Conservation (phyloP, 2,888 invertebrate species). For the Beris morrisii region DNA sequence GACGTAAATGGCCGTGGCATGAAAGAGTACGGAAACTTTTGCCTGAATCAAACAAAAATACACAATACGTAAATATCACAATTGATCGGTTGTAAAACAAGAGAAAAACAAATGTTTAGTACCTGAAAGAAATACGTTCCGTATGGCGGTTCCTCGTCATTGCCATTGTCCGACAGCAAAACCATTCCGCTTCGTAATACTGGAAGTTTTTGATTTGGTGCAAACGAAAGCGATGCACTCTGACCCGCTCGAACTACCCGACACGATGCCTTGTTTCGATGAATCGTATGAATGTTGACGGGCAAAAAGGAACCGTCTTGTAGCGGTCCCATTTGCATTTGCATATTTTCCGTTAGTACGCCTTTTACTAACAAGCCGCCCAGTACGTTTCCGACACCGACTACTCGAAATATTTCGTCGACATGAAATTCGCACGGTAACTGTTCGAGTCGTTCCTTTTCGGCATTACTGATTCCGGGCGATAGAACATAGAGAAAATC, state of each 20-base stretch:
- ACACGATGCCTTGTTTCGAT: slow-evolving; percentile 90
- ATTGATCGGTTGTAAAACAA: background rate
- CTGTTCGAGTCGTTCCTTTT: slow-evolving; percentile 71
- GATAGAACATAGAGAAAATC: slow-evolving; percentile 84
- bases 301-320: slow-evolving; percentile 77
- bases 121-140: slow-evolving; percentile 69
- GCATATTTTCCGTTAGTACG: slow-evolving; percentile 80
- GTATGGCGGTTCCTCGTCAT: slow-evolving; percentile 57
- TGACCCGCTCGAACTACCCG: slow-evolving; percentile 86
- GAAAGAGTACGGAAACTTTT: slow-evolving; percentile 84
- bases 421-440: slow-evolving; percentile 86
- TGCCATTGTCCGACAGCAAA: slow-evolving; percentile 62
- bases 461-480: slow-evolving; percentile 65
- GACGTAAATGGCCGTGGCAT: slow-evolving; percentile 78
- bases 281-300: slow-evolving; percentile 78
- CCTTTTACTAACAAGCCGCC: slow-evolving; percentile 86
- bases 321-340: slow-evolving; percentile 74
- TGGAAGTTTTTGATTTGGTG: slow-evolving; percentile 57
- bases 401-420: slow-evolving; percentile 89
- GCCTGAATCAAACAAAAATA: slow-evolving; percentile 65
- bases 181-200: slow-evolving; percentile 83
- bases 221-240: slow-evolving; percentile 77
- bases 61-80: slow-evolving; percentile 40
- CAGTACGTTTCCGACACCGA: slow-evolving; percentile 79
- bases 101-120: slow-evolving; percentile 10